Base-by-base conservation (phyloP, 2,113 vertebrate species). In the Syngnathus typhle region DNA sequence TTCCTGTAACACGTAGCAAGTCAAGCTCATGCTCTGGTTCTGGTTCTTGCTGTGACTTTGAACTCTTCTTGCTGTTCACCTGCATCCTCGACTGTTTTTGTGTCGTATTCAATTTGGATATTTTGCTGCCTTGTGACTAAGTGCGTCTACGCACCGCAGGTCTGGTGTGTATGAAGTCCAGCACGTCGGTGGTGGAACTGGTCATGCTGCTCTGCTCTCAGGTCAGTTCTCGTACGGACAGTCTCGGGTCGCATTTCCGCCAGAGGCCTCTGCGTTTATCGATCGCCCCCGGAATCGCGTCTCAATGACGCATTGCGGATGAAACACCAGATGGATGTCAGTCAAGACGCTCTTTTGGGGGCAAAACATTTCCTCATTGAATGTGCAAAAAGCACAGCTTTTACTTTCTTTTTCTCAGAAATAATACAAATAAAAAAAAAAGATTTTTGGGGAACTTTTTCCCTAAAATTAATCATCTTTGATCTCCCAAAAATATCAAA, bases 201-300 rank as follows among this genome's bases (percentile, higher is more conserved):
- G 96, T 99, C 23, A 99, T 99, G 96, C 91, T 99, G 88, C 94
- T 99, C 73, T 99, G 96, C 87, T 99, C 96, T 71, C 96, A 99
- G 95, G 96, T 99, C 87, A 16, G 23, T 55, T 55, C 8, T 23
- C 11, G 7, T 55, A 3, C 27, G 27, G 27, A 32, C 3, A 32
- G 27, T 32, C 27, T 32, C 27, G 2, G 27, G 27, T 32, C 27
- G 27, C 27, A 32, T 32, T 32, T 32, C 19, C 32, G 36, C 44
- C 13, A 55, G 71, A 60, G 64, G 18, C 71, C 37, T n/a, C 72
- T 3, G 5, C n/a, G 68, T 13, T 68, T 73, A 76, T 78, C 38
- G 79, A 84, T 79, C 38, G 36, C 61, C 60, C 52, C 65, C 39
- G 21, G 74, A 32, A 13, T 12, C 19, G 47, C 3, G 18, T 19